These are phyloP conservation scores for Gallinago solitaria DNA, from an alignment of 2,797 vertebrate genomes.

Conservation along the genomic window DNA sequence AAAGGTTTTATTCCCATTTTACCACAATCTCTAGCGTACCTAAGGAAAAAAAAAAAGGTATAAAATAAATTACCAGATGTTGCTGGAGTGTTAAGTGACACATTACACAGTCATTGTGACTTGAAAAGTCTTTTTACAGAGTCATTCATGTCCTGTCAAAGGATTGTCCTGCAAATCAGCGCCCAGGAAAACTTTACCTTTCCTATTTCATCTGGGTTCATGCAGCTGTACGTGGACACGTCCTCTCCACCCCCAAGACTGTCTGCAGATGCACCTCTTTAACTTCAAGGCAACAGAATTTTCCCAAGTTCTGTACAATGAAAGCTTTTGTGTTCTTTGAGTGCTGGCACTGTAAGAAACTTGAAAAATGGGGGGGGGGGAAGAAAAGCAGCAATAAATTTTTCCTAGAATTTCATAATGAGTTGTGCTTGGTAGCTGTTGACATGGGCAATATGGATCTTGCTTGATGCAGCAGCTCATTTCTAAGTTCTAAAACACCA, in stretches of 20 bases:
- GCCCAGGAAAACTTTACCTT: background rate
- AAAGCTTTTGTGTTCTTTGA: background rate
- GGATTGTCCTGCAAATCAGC: background rate
- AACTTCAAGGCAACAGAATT: background rate
- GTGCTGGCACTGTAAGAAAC: background rate
- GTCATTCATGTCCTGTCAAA: accelerated
- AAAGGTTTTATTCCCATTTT: background rate
- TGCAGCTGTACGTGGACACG: background rate
- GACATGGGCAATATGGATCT: background rate
- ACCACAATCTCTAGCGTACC: background rate
- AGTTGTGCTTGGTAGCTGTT: background rate
- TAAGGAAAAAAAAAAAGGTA: background rate
- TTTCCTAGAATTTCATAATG: background rate
- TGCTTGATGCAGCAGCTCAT: background rate
- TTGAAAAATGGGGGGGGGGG: too few species aligned
- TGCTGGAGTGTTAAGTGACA: background rate
- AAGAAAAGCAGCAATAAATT: background rate
- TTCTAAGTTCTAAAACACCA: background rate
- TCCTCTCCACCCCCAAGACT: background rate
- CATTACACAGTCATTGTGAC: background rate
- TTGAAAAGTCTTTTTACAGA: background rate
- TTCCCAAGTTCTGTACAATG: background rate
- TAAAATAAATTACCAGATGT: background rate
- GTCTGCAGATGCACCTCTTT: background rate
- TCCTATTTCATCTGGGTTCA: background rate